These are phyloP conservation scores for Trachops cirrhosus DNA, from an alignment of 2,797 vertebrate genomes.

Conservation along the genomic window DNA sequence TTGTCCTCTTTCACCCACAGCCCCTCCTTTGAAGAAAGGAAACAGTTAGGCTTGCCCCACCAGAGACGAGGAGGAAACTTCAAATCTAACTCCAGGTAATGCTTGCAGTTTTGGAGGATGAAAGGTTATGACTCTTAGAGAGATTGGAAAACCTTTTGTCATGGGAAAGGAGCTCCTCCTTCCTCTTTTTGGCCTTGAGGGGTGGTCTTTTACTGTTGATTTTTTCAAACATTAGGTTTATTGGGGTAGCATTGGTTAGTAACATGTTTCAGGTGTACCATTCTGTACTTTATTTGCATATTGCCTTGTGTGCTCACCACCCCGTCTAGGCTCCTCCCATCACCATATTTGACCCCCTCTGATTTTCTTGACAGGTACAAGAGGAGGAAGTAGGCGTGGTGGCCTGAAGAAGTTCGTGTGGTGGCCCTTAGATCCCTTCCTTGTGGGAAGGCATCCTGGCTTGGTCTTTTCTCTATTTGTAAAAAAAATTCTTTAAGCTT, in stretches of 20 bases:
- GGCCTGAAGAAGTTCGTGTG: neutral
- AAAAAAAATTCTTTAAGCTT: neutral
- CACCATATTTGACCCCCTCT: neutral
- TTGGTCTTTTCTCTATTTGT: neutral
- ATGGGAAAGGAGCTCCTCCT: neutral
- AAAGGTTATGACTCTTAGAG: neutral
- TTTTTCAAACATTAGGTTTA: neutral
- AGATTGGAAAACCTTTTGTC: neutral
- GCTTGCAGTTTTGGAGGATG: neutral
- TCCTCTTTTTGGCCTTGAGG: neutral
- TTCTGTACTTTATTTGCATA: neutral
- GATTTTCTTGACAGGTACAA: conserved; percentile 79
- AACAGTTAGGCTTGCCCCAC: conserved; percentile 83
- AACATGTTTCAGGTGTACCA: neutral
- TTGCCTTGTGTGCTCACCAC: neutral
- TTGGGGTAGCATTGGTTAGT: neutral
- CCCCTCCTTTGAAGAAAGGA: conserved; percentile 90
- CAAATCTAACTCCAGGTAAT: conserved; percentile 85
- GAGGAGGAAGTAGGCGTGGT: conserved; percentile 75
- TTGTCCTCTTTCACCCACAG: conserved; percentile 69
- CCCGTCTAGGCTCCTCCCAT: neutral
- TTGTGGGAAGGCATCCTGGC: conserved; percentile 53
- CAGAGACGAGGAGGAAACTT: conserved; percentile 82
- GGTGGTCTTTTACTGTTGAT: neutral
- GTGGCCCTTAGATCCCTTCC: conserved; percentile 29